Base-by-base conservation (phyloP, 92 coral and sea anemone species). In the Scolanthus callimorphus region DNA sequence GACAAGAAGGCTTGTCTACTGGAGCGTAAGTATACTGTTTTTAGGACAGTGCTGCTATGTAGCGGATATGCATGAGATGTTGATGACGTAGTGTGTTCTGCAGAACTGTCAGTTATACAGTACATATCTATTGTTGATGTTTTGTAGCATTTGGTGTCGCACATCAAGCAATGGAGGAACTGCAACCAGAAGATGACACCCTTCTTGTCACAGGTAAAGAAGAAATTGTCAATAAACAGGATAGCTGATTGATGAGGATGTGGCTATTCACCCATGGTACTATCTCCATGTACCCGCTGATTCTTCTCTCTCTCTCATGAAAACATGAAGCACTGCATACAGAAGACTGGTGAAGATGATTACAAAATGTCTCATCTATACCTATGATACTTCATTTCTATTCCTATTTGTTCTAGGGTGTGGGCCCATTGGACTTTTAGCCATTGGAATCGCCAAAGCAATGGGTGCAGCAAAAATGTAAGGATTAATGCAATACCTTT, bases 381-480 rank as follows among this genome's bases (percentile, higher is more conserved):
- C n/a, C 15, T 31, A 17, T 39, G 17, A 29, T 30, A 39, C 31
- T 47, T 17, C 37, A 26, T 49, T 41, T n/a, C n/a, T n/a, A n/a
- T n/a, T n/a, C n/a, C n/a, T n/a, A n/a, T n/a, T n/a, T n/a, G n/a
- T n/a, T n/a, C 3, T 47, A 80, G 94, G 94, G 17, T 85, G 94
- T 70, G 94, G 94, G 29, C 81, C 94, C 3, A 70, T 85, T 59
- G 94, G 92, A 1, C 63, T 85, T 1, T 53, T 85, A 47, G 84
- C 94, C 4, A 56, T 74, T 46, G 94, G 94, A 17, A 80, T 85
- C 46, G 94, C 88, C 17, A 85, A 80, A 50, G 67, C 69, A 29
- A 60, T 85, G 88, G 88, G 94, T 23, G 94, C 88, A 38, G 44
- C 53, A 44, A 85, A 70, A 80, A 80, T 85, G 88, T 85, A 80